Evolutionary conservation across 2,888 invertebrate genomes (phyloP).

Genomic region (Phrixothrix hirtus): DNA sequence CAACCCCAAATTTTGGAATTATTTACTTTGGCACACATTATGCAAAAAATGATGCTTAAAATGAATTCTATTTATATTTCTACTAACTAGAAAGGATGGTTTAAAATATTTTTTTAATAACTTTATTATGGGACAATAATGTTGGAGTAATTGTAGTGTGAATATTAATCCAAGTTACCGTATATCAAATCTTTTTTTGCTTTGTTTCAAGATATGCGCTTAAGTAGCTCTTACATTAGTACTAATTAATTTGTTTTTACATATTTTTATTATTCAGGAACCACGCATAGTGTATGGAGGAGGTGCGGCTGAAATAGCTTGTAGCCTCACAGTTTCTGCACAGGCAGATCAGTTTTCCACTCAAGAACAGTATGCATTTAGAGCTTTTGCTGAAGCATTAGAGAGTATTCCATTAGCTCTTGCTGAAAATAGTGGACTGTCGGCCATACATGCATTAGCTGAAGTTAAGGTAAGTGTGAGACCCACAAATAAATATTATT

Average conservation of each 20-base stretch:
- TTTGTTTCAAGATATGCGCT: background rate
- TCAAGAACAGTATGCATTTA: slow-evolving; percentile 95
- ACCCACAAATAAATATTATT: no score
- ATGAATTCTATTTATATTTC: no score
- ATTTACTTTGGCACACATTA: no score
- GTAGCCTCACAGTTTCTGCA: slow-evolving; percentile 86
- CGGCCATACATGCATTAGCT: slow-evolving; percentile 89
- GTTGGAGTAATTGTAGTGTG: no score
- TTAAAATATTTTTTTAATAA: no score
- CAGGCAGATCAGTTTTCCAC: slow-evolving; percentile 87
- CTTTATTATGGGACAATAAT: no score
- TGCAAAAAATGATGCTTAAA: no score
- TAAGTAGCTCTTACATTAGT: no score
- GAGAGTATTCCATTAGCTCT: slow-evolving; percentile 93
- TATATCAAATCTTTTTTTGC: no score
- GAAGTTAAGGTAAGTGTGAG: slow-evolving; percentile 73
- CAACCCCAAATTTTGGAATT: no score
- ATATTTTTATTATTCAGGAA: slow-evolving; percentile 56
- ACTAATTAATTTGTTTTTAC: background rate
- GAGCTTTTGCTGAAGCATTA: slow-evolving; percentile 93
- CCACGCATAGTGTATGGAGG: slow-evolving; percentile 94
- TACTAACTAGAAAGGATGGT: no score
- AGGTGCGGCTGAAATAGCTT: slow-evolving; percentile 94
- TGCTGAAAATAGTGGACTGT: slow-evolving; percentile 94
- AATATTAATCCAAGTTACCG: no score